Base-by-base conservation (phyloP, 1,140 invertebrate species). In the Drosophila guanche region DNA sequence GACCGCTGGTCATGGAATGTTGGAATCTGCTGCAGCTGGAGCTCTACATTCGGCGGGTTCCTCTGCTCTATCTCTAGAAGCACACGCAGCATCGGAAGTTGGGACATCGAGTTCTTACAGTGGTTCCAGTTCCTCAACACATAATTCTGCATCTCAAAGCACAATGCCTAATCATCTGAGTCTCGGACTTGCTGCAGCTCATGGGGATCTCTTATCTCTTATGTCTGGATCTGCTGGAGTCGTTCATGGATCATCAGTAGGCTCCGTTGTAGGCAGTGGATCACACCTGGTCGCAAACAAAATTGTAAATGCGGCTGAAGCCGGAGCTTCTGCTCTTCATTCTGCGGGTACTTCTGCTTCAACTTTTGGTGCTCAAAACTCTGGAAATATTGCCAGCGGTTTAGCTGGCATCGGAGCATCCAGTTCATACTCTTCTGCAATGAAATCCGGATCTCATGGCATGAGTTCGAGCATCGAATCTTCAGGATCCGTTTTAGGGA, bases 371-470 rank as follows among this genome's bases (percentile, higher is more conserved):
- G 27, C 27, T 6, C 27, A 29, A 6, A 29, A 29, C 6, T 7
- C 5, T 6, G 5, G 7, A 2, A 29, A 29, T 7, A 7, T 29
- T 7, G 27, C 10, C 14, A 27, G 54, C 4, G 46, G 57, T 14
- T 27, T 58, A 10, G n/a, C 45, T n/a, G 62, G 43, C 23, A 29
- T 4, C 5, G 12, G 16, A 2, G 62, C 33, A 47, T 14, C 43
- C 22, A 4, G 4, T 3, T 22, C 14, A 1, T 20, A 20, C 16
- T 20, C 16, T 20, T 20, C 16, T 20, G 16, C 16, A 20, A 20
- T 20, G 0, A 20, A 20, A 20, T 61, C 40, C 14, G 25, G 33
- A 4, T 7, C 25, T 0, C 16, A 20, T 0, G 58, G 37, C 14
- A 2, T 42, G 1, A 43, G 23, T 20, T 23, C 25, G 25, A 57